These are phyloP conservation scores for Callospermophilus lateralis DNA, from an alignment of 2,113 vertebrate genomes.

Conservation along the genomic window DNA sequence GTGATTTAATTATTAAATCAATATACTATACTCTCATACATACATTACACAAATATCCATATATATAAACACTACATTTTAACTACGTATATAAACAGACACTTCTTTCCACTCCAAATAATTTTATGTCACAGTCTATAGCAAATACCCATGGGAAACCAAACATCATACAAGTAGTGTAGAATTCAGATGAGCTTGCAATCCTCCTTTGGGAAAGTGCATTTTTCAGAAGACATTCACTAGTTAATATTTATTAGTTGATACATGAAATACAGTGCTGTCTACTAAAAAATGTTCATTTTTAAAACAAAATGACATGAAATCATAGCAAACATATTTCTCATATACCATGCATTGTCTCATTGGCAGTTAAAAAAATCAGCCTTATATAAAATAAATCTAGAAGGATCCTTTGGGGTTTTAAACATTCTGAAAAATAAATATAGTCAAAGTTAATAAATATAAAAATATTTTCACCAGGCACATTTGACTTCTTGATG, in stretches of 20 bases:
- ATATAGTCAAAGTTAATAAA: not conserved
- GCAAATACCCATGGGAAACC: not conserved
- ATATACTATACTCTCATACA: not conserved
- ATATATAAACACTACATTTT: not conserved
- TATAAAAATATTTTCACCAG: constrained; percentile 8
- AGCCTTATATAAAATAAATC: not conserved
- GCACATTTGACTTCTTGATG: constrained; percentile 55
- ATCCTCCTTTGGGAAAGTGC: not conserved
- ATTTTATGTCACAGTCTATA: not conserved
- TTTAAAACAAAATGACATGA: constrained; percentile 41
- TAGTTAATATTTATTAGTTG: constrained; percentile 28
- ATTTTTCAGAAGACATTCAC: not conserved
- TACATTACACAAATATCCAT: not conserved
- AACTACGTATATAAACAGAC: not conserved
- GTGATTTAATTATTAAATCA: not conserved
- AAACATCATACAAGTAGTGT: not conserved
- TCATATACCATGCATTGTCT: constrained; percentile 5
- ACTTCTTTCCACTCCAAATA: not conserved
- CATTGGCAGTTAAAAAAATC: constrained; percentile 40
- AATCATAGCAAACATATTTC: constrained; percentile 51
- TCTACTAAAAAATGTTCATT: constrained; percentile 29
- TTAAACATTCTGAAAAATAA: not conserved
- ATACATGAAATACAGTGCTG: not conserved
- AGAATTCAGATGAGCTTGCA: not conserved
- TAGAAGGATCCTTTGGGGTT: not conserved